Evolutionary conservation across 2,888 invertebrate genomes (phyloP).

Genomic region (Caenorhabditis sp.): DNA sequence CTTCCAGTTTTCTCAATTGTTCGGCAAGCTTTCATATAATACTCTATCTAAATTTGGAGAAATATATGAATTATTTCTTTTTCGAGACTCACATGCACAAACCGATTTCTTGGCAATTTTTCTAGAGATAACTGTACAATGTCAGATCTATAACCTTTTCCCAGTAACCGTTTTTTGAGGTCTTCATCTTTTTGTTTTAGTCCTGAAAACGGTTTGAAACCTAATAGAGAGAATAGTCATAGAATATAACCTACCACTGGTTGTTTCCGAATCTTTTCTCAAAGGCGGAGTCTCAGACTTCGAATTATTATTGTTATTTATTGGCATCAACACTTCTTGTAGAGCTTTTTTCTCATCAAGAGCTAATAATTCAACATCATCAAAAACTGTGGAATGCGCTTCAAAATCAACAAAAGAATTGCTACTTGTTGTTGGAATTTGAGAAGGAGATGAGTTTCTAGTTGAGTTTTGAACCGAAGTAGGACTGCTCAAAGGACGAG

Average conservation of each 20-base stretch:
- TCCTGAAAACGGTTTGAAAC: neutral
- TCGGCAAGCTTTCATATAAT: slow-evolving; percentile 55
- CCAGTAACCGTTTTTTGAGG: slow-evolving; percentile 25
- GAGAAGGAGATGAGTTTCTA: slow-evolving; percentile 4
- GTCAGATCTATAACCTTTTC: slow-evolving; percentile 45
- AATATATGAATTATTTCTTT: slow-evolving; percentile 4
- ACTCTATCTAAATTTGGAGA: slow-evolving; percentile 46
- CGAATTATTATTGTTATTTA: neutral
- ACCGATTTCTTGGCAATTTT: slow-evolving; percentile 30
- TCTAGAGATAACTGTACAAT: slow-evolving; percentile 32
- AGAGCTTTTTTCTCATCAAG: slow-evolving; percentile 58
- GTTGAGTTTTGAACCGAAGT: neutral
- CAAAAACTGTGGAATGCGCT: slow-evolving; percentile 53
- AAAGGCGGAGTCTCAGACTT: neutral
- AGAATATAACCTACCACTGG: neutral
- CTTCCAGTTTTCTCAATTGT: slow-evolving; percentile 48
- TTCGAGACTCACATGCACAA: slow-evolving; percentile 34
- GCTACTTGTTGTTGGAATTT: slow-evolving; percentile 2
- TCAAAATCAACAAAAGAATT: slow-evolving; percentile 58
- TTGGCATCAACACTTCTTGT: slow-evolving; percentile 39
- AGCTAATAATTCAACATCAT: slow-evolving; percentile 60
- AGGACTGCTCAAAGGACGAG: neutral
- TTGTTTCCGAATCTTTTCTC: neutral
- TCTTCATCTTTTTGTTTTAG: slow-evolving; percentile 13
- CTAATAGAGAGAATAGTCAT: neutral